These are phyloP conservation scores for Cosmopolites sordidus DNA, from an alignment of 2,888 invertebrate species.

Conservation along the genomic window DNA sequence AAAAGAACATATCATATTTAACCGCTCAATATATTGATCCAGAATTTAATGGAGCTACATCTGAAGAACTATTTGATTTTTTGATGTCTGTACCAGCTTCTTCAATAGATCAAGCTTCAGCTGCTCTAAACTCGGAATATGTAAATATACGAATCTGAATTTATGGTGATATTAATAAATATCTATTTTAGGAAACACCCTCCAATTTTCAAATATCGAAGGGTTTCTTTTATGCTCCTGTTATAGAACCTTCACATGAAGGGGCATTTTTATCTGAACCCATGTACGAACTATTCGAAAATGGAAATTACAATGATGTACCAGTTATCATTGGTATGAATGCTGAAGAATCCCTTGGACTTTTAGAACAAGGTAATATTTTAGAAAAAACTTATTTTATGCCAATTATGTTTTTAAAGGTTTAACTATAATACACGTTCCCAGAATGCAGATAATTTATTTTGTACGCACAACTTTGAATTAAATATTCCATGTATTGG, in stretches of 20 bases:
- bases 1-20: conserved; percentile 14
- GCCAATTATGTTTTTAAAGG: too few species aligned
- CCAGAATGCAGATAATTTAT: too few species aligned
- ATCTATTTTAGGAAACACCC: conserved; percentile 10
- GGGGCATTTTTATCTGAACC: conserved; percentile 24
- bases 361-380: conserved; percentile 14
- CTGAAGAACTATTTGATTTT: conserved; percentile 16
- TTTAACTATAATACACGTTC: too few species aligned
- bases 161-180: too few species aligned
- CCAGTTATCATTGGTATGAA: conserved; percentile 22
- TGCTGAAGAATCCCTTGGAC: conserved; percentile 20
- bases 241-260: conserved; percentile 18
- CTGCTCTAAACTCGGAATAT: neutral
- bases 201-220: conserved; percentile 20
- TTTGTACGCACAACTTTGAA: too few species aligned
- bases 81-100: conserved; percentile 14
- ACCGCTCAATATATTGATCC: conserved; percentile 14
- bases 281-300: conserved; percentile 12
- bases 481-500: too few species aligned
- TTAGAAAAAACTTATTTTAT: too few species aligned
- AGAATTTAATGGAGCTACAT: conserved; percentile 13
- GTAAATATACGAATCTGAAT: too few species aligned
- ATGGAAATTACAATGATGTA: conserved; percentile 16
- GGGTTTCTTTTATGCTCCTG: conserved; percentile 22
- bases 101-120: conserved; percentile 21